A percentile compares a stretch with the other conserved stretches of the same genome.
Evolutionary conservation across 2,797 vertebrate genomes (phyloP).

Genomic region (Tangara arthus): DNA sequence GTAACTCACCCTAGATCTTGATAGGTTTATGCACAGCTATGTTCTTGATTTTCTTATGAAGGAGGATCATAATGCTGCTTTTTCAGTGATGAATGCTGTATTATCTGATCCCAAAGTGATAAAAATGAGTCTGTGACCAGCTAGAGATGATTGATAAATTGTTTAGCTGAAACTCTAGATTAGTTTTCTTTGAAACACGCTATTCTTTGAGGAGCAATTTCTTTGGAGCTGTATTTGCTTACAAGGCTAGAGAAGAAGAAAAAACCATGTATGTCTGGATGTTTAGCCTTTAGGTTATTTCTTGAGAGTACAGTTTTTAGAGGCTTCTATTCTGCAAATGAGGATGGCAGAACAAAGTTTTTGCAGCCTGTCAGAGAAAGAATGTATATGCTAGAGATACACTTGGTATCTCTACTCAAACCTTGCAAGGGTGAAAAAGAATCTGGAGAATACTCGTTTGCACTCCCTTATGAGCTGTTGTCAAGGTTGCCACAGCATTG

Average conservation of each 20-base stretch:
- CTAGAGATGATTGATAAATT: neutral
- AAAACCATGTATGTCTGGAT: fast-evolving
- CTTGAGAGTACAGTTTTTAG: neutral
- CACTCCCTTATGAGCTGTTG: neutral
- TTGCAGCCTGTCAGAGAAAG: neutral
- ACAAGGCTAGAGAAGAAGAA: neutral
- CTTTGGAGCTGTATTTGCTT: neutral
- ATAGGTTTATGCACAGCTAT: neutral
- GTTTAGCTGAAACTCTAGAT: neutral
- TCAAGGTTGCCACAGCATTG: fast-evolving
- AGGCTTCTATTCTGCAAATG: neutral
- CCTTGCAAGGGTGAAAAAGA: neutral
- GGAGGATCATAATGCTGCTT: neutral
- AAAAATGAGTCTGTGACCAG: neutral
- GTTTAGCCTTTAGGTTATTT: neutral
- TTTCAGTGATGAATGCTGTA: neutral
- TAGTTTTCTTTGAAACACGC: neutral
- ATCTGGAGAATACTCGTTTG: neutral
- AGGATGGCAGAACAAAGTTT: neutral
- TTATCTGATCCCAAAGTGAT: neutral
- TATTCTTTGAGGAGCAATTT: neutral
- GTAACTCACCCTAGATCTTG: neutral
- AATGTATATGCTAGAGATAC: neutral
- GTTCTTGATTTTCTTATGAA: neutral
- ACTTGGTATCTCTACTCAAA: neutral